A percentile compares a stretch with the other conserved stretches of the same genome.
phyloP scores from a whole-genome alignment of 2,797 vertebrate genomes.

The Furcifer pardalis region DNA sequence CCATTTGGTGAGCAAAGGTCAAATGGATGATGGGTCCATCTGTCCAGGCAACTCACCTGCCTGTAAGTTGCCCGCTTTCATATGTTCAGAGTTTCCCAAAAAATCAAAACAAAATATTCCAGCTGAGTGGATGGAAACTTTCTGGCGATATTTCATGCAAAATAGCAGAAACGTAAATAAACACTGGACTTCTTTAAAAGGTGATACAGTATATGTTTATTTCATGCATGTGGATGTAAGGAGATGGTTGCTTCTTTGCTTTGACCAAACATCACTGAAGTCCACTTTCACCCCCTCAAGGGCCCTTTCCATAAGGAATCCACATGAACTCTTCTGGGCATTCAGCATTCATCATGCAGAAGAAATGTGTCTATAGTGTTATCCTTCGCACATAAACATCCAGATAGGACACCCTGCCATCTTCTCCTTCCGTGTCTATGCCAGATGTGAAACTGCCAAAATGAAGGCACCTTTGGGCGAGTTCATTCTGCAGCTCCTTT shows the following conservation, averaged over 20 bases:
- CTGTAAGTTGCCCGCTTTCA: neutral
- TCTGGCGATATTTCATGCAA: constrained; percentile 42
- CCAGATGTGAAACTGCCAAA: too few relatives aligned
- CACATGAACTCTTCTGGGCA: neutral
- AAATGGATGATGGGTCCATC: constrained; percentile 21
- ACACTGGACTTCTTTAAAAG: constrained; percentile 33
- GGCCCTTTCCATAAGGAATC: neutral
- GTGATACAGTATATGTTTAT: constrained; percentile 23
- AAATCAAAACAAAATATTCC: constrained; percentile 20
- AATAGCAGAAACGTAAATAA: constrained; percentile 46
- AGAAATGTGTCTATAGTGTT: too few relatives aligned
- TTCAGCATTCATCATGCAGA: too few relatives aligned
- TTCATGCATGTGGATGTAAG: neutral
- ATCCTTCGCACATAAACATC: too few relatives aligned
- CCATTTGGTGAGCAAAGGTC: constrained; percentile 46
- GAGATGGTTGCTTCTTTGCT: neutral
- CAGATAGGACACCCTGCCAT: neutral
- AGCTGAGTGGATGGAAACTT: constrained; percentile 23
- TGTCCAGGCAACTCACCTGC: neutral
- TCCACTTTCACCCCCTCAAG: too few relatives aligned
- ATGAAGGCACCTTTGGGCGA: too few relatives aligned
- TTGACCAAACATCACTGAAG: neutral
- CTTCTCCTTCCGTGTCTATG: too few relatives aligned
- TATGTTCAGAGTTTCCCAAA: constrained; percentile 8
- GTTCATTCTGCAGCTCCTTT: too few relatives aligned